Evolutionary conservation across 2,113 vertebrate species (phyloP), one percentile per base, ranked within the genome.

Genomic region (Eira barbara): DNA sequence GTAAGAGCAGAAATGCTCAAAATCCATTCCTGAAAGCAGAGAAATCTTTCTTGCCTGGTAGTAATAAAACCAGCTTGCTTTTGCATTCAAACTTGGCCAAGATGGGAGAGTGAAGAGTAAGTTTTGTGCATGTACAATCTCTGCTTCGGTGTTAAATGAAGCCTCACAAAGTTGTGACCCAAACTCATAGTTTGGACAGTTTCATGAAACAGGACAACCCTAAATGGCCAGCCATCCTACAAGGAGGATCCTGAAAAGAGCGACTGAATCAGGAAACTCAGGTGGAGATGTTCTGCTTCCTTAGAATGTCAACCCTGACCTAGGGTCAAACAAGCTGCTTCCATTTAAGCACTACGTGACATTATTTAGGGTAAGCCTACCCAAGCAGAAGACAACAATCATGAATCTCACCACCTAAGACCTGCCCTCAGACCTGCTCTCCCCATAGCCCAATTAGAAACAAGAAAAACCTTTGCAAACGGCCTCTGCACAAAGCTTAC

Each of bases 331-430:
- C 11, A 94, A 88, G 17, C 14, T 52, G 3, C 25, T 74, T 71
- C 65, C 27, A n/a, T 36, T 80, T 74, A 84, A 94, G 73, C 61
- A 42, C 42, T 47, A 59, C 7, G 57, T 94, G 59, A 47, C 29
- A 76, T 87, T 34, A 92, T 47, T 91, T 29, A 85, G 20, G 15
- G 34, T 57, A 89, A 87, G n/a, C 49, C 55, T 91, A 59, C 2
- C 55, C 31, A 96, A 92, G 42, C 36, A 93, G 23, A 97, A 92
- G 11, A 57, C 65, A 73, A 74, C 27, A 91, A 95, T 67, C 55
- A 49, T 78, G 27, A 88, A 49, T 65, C 36, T 42, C 74, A 23
- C 15, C 69, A 93, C 13, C 81, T 59, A 90, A 67, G 76, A 69
- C 65, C 42, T 49, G 49, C 49, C 49, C 49, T 49, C 49, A 49